Evolutionary conservation across 1,140 invertebrate genomes (phyloP).

Genomic region (Cyphomyrmex costatus): DNA sequence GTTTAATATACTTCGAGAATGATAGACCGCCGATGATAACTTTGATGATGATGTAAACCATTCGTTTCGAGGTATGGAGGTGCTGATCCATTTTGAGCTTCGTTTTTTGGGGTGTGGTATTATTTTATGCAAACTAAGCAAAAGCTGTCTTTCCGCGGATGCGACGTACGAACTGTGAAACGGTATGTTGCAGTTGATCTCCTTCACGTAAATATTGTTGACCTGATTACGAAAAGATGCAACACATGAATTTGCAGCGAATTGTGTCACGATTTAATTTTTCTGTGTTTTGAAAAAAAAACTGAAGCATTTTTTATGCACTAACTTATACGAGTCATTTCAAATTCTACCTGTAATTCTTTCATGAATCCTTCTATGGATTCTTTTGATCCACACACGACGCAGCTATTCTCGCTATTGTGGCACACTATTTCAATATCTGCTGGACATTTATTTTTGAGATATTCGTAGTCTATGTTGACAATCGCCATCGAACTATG

Average conservation of each 20-base stretch:
- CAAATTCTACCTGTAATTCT: conserved; percentile 83
- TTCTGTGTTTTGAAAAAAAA: not conserved
- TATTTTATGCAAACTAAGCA: conserved; percentile 91
- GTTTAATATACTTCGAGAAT: conserved; percentile 95
- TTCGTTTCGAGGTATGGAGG: conserved; percentile 91
- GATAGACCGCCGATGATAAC: conserved; percentile 95
- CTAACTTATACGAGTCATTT: not conserved
- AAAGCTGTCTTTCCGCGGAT: conserved; percentile 89
- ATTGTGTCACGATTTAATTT: not conserved
- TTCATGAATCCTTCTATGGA: conserved; percentile 82
- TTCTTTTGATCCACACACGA: conserved; percentile 90
- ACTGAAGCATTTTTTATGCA: not conserved
- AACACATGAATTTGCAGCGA: not conserved
- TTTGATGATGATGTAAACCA: conserved; percentile 91
- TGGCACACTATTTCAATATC: conserved; percentile 91
- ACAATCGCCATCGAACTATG: conserved; percentile 94
- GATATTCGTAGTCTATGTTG: conserved; percentile 88
- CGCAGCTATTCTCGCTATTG: conserved; percentile 90
- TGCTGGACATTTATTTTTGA: conserved; percentile 85
- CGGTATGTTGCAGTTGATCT: conserved; percentile 92
- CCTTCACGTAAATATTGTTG: conserved; percentile 92
- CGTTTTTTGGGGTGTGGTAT: conserved; percentile 91
- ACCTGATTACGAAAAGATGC: conserved; percentile 85
- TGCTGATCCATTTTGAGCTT: conserved; percentile 94
- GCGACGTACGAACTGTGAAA: conserved; percentile 91